phyloP scores from a whole-genome alignment of 2,888 invertebrate species.

The Ectemnius continuus region DNA sequence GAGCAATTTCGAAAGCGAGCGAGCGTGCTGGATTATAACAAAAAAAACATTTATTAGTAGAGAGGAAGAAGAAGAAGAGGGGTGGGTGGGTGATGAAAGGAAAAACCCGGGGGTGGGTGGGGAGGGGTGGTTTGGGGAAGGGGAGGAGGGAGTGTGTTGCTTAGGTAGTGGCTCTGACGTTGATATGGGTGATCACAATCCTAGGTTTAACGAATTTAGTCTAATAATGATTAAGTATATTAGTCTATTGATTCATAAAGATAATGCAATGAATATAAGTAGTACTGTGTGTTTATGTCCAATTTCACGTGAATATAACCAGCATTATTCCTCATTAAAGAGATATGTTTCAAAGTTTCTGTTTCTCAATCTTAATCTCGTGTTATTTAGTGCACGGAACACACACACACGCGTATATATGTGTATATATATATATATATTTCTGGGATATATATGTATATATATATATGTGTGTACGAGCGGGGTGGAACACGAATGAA shows the following conservation, averaged over 20 bases:
- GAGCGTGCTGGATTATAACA: too few species aligned
- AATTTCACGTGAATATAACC: conserved; percentile 77
- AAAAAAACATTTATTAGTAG: too few species aligned
- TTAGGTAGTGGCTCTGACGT: conserved; percentile 76
- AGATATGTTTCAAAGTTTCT: conserved; percentile 75
- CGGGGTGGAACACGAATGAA: too few species aligned
- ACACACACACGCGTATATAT: conserved; percentile 12
- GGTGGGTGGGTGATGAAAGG: too few species aligned
- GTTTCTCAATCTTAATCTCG: conserved; percentile 63
- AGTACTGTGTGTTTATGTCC: conserved; percentile 78
- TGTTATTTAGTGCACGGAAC: conserved; percentile 58
- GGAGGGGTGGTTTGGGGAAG: too few species aligned
- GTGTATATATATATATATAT: conserved; percentile 2
- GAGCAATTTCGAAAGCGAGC: too few species aligned
- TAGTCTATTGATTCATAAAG: conserved; percentile 77
- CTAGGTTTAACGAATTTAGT: conserved; percentile 76
- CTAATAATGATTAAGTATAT: conserved; percentile 78
- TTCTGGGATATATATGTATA: too few species aligned
- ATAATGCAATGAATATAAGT: conserved; percentile 78
- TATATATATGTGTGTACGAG: too few species aligned
- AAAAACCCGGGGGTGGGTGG: too few species aligned
- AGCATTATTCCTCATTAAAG: conserved; percentile 75
- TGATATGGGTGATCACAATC: conserved; percentile 77
- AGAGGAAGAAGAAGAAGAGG: too few species aligned
- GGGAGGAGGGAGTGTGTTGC: conserved; percentile 68